These are phyloP conservation scores for Agrilus mali DNA, from an alignment of 2,888 invertebrate genomes.

Conservation along the genomic window DNA sequence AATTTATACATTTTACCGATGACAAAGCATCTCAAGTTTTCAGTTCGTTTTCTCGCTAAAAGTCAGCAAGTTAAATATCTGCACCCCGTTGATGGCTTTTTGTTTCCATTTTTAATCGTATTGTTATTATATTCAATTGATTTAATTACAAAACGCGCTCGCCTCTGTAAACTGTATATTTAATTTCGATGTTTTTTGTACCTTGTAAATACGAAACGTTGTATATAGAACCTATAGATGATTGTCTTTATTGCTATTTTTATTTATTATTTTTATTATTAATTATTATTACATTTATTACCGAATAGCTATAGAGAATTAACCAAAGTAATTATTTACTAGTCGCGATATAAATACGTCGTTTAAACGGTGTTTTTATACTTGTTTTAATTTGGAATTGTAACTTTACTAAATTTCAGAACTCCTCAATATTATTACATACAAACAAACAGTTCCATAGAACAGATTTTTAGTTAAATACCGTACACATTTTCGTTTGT, in stretches of 20 bases:
- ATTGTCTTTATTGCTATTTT: constrained; percentile 14
- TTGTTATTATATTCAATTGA: constrained; percentile 34
- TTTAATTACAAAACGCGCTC: constrained; percentile 11
- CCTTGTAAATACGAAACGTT: constrained; percentile 19
- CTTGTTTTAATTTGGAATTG: too few relatives aligned
- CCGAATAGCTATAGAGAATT: constrained; percentile 3
- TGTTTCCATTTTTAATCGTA: constrained; percentile 22
- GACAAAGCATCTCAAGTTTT: constrained; percentile 31
- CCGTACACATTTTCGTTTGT: too few relatives aligned
- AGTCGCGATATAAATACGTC: too few relatives aligned
- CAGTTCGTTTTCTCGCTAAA: constrained; percentile 30
- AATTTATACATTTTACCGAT: constrained; percentile 23
- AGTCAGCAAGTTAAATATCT: constrained; percentile 36
- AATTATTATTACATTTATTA: constrained; percentile 16
- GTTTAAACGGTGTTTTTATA: too few relatives aligned
- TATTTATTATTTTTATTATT: constrained; percentile 11
- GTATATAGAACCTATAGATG: constrained; percentile 15
- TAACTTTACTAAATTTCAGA: too few relatives aligned
- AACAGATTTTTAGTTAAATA: too few relatives aligned
- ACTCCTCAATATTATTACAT: too few relatives aligned
- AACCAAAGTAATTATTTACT: too few relatives aligned
- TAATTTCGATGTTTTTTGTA: constrained; percentile 6
- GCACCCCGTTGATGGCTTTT: constrained; percentile 27
- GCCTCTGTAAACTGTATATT: constrained; percentile 13
- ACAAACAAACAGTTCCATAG: too few relatives aligned